These are phyloP conservation scores for Dysmachus trigonus DNA, from an alignment of 2,888 invertebrate species.

Conservation along the genomic window DNA sequence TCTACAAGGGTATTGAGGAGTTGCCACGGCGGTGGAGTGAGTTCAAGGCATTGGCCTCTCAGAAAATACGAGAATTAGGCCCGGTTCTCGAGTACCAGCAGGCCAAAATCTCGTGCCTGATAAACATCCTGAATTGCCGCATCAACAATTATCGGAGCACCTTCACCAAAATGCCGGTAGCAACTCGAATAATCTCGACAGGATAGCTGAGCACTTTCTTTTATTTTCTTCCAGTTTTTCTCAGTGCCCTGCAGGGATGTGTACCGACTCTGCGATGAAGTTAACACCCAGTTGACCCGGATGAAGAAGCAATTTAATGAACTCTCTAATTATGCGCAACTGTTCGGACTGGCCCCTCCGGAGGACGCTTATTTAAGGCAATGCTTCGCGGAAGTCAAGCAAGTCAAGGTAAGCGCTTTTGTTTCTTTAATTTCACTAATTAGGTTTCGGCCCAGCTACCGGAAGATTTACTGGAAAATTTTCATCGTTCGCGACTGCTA, in stretches of 20 bases:
- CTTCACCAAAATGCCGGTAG: constrained; percentile 26
- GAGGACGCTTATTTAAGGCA: constrained; percentile 81
- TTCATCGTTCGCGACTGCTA: not conserved
- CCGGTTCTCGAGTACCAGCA: constrained; percentile 91
- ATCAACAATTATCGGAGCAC: constrained; percentile 75
- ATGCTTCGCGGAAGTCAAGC: constrained; percentile 79
- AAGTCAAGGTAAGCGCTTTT: constrained; percentile 66
- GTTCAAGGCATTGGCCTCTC: constrained; percentile 82
- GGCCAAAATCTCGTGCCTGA: constrained; percentile 83
- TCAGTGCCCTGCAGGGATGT: constrained; percentile 73
- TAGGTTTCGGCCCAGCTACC: not conserved
- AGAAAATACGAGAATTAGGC: constrained; percentile 84
- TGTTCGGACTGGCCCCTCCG: constrained; percentile 87
- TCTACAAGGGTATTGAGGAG: constrained; percentile 79
- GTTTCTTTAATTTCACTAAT: constrained; percentile 49
- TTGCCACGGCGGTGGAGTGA: constrained; percentile 89
- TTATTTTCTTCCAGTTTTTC: constrained; percentile 65
- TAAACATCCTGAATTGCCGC: constrained; percentile 80
- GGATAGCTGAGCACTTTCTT: not conserved
- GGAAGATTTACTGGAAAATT: not conserved
- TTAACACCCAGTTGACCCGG: constrained; percentile 71
- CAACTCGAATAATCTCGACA: constrained; percentile 71
- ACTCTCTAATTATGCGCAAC: constrained; percentile 76
- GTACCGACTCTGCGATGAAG: constrained; percentile 75
- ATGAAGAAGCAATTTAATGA: constrained; percentile 76